Evolutionary conservation across 2,797 vertebrate genomes (phyloP), one percentile per base, ranked within the genome.

Genomic region (Sebastes alutus): DNA sequence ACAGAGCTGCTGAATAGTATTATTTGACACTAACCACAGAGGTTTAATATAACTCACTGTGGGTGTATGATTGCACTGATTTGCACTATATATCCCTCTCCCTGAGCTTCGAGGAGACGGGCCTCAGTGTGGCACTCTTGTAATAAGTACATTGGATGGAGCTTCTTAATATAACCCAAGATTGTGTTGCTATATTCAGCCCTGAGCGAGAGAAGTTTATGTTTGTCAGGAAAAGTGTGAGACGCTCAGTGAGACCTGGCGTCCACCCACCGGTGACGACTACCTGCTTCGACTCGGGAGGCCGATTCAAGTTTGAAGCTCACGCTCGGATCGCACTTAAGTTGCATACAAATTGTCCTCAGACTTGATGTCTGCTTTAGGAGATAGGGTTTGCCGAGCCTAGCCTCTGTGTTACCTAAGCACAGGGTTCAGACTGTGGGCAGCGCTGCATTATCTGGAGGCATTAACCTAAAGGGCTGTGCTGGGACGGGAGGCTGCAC

Each of bases 21-120:
- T 75, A 74, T 87, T 56, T 84, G 82, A 88, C 64, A 80, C 54
- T 72, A 78, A 81, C 75, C 60, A 83, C 46, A 75, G 25, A 79
- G 67, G 65, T 85, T 88, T 72, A 90, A 83, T 89, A 83, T 85
- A 89, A 75, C 83, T 86, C 77, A 29, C 49, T 2, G 77, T 89
- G 83, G 87, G 88, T 70, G 86, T 82, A 71, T 77, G 84, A 82
- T 85, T 85, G 72, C 63, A 60, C 33, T 74, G 72, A 86, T 86
- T 87, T 65, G 33, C 67, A 61, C 38, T 63, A 23, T 75, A 27
- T 75, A 72, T 52, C 49, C 72, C 69, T 66, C n/a, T 22, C 68
- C 33, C 63, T 14, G 11, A 80, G 84, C 81, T 82, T 66, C 75
- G 62, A 76, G 81, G 66, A 79, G 63, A 85, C 66, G 33, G 59